Evolutionary conservation across 2,113 vertebrate species (phyloP).

Genomic region (Tyrannus savana): DNA sequence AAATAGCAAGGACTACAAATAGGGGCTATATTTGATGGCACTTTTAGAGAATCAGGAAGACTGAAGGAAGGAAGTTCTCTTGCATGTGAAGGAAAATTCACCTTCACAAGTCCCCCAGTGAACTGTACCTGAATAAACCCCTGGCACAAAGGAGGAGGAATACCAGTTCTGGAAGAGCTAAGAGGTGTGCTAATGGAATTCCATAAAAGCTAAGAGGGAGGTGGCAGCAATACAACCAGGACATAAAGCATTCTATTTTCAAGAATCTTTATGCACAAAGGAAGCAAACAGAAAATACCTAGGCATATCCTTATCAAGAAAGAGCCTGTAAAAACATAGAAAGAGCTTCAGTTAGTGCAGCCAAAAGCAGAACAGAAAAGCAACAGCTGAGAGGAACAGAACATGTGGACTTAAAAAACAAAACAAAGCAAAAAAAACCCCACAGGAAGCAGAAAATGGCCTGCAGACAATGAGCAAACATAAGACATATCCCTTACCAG

Average conservation of each 20-base stretch:
- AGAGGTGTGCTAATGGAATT: background rate
- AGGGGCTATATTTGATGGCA: background rate
- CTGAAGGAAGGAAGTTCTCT: background rate
- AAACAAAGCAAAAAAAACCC: background rate
- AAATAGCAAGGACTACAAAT: background rate
- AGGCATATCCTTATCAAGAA: conserved; percentile 99
- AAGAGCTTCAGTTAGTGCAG: conserved; percentile 81
- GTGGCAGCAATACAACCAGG: conserved; percentile 14
- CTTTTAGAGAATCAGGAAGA: background rate
- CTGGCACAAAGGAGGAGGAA: background rate
- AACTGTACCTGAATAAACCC: background rate
- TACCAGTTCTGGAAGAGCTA: background rate
- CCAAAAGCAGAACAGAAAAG: conserved; percentile 66
- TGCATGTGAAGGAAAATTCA: background rate
- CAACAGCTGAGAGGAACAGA: conserved; percentile 45
- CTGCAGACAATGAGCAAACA: background rate
- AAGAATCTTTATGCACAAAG: conserved; percentile 76
- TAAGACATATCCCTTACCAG: background rate
- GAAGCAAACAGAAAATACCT: conserved; percentile 88
- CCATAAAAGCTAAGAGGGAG: conserved; percentile 8
- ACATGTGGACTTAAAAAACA: conserved; percentile 54
- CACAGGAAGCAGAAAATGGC: background rate
- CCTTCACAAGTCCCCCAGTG: background rate
- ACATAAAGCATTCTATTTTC: conserved; percentile 71
- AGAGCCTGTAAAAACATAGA: conserved; percentile 91